These are phyloP conservation scores for Silurus glanis DNA, from an alignment of 2,113 vertebrate genomes.

Conservation along the genomic window DNA sequence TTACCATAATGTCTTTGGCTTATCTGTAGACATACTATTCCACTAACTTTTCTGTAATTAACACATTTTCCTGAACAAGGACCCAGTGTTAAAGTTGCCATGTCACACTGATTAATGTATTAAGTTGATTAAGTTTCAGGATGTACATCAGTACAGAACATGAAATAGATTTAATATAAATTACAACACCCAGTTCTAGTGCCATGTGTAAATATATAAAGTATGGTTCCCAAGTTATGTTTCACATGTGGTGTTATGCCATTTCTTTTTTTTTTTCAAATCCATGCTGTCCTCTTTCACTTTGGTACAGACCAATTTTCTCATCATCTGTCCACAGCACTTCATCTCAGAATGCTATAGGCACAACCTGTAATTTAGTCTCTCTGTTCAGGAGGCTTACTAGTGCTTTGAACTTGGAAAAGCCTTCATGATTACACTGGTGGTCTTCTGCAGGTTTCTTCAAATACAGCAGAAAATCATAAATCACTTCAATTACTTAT, in stretches of 20 bases:
- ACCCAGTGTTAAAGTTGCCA: not conserved
- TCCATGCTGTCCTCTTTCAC: not conserved
- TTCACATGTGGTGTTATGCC: not conserved
- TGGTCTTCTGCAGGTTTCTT: not conserved
- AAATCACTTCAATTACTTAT: not conserved
- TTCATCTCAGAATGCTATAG: conserved; percentile 6
- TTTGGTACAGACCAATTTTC: not conserved
- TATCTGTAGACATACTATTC: too few relatives aligned
- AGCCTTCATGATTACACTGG: not conserved
- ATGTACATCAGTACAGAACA: not conserved
- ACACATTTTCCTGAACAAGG: too few relatives aligned
- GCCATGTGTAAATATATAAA: not conserved
- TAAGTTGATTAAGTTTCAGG: too few relatives aligned
- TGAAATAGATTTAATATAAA: not conserved
- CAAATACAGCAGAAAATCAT: not conserved
- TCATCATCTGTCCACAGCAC: conserved; percentile 6
- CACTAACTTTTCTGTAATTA: too few relatives aligned
- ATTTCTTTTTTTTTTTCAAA: not conserved
- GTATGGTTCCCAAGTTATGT: not conserved
- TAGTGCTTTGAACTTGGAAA: not conserved
- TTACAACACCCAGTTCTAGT: not conserved
- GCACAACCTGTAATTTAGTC: not conserved
- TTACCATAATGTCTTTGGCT: not conserved
- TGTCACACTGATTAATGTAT: not conserved
- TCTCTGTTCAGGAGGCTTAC: not conserved